Base-by-base conservation (phyloP, 2,888 invertebrate genomes). In the Gari tellinella region DNA sequence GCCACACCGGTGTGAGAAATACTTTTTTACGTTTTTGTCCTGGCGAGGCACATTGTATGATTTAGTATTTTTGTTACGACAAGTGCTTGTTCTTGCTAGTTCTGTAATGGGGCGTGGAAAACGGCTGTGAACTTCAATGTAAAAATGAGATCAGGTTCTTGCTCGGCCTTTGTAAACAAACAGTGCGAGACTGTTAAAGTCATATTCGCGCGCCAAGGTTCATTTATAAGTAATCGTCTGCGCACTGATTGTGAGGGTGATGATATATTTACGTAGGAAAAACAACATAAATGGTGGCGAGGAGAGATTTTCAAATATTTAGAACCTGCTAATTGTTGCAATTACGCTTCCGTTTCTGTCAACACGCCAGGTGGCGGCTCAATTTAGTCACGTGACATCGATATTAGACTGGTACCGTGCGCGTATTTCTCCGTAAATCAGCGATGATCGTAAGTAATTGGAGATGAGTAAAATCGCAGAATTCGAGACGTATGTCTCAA, bases 161-260 rank as follows among this genome's bases (percentile, higher is more conserved):
- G 55, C 46, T 43, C 49, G 64, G 46, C 72, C 72, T 69, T 73
- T 78, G 77, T 78, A 79, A 79, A 74, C 61, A 74, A 79, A 74
- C 72, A 65, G 62, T 72, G 52, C 52, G 60, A 62, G 62, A 74
- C 78, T 79, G 78, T 62, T 74, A 68, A 79, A 79, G 55, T 65
- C 68, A 74, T 72, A 65, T 38, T n/a, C 53, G 40, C 61, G 49
- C 56, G 70, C 57, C 65, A 72, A 66, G 78, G 74, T 72, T 79
- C 78, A 79, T 79, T 79, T 79, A 72, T 68, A 68, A 65, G 74
- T 74, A 74, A 79, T 79, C 77, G 77, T 41, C 72, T 78, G 77
- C 64, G 58, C 55, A 69, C 41, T 46, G 55, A 48, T 63, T 72
- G 69, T 66, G 69, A 73, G 70, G 60, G 77, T 67, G 77, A 69